Percentiles rank a stretch among this genome's conserved stretches.
Evolutionary conservation across 1,140 invertebrate genomes (phyloP).

Genomic region (Pseudomyrmex flavicornis): DNA sequence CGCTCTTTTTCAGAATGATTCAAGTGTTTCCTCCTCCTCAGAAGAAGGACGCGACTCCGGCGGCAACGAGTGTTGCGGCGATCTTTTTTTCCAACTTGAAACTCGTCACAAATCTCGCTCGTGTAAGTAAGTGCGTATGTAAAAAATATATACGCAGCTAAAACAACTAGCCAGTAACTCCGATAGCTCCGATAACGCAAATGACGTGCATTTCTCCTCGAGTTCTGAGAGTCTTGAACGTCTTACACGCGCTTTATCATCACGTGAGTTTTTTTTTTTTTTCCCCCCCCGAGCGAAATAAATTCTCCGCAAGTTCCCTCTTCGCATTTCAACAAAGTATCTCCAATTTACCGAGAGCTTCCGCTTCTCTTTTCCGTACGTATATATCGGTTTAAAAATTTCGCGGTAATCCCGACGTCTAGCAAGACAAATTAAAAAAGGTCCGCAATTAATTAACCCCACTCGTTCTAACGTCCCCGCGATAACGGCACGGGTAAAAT

Average conservation of each 20-base stretch:
- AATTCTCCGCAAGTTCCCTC: neutral
- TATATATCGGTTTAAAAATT: slow-evolving; percentile 47
- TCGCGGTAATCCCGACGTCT: slow-evolving; percentile 27
- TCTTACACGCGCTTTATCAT: slow-evolving; percentile 9
- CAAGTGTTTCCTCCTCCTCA: slow-evolving; percentile 17
- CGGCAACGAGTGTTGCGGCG: neutral
- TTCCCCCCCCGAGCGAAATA: slow-evolving; percentile 14
- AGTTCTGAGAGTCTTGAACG: neutral
- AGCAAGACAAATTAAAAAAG: slow-evolving; percentile 52
- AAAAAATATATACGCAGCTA: neutral
- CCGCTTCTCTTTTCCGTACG: slow-evolving; percentile 2
- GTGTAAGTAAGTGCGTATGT: neutral
- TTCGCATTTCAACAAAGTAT: slow-evolving; percentile 42
- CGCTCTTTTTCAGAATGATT: slow-evolving; percentile 53
- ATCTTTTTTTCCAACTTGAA: neutral
- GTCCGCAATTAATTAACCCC: slow-evolving; percentile 66
- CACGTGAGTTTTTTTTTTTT: neutral
- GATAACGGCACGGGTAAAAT: slow-evolving; percentile 61
- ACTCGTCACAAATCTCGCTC: neutral
- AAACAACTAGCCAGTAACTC: neutral
- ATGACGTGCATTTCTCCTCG: neutral
- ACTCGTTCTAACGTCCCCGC: slow-evolving; percentile 50
- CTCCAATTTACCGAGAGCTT: slow-evolving; percentile 24
- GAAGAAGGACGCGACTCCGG: neutral
- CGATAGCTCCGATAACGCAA: neutral